These are phyloP conservation scores for Antitype chi DNA, from an alignment of 2,888 invertebrate genomes.

Conservation along the genomic window DNA sequence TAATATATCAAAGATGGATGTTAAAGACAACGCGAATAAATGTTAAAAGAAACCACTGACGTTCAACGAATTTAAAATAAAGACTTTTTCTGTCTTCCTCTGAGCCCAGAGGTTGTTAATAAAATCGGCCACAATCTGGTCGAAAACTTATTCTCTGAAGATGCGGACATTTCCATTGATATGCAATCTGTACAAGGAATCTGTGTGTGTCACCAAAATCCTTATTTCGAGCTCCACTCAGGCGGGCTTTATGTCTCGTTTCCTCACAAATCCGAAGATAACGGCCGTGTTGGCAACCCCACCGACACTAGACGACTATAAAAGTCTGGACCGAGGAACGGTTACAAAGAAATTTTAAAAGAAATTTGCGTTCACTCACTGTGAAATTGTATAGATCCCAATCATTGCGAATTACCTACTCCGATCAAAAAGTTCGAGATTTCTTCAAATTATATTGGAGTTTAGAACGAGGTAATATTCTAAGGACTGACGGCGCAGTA, in stretches of 20 bases:
- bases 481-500: slow-evolving; percentile 33
- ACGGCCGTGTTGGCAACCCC: slow-evolving; percentile 71
- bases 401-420: slow-evolving; percentile 70
- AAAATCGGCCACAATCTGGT: slow-evolving; percentile 41
- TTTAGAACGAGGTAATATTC: slow-evolving; percentile 52
- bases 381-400: slow-evolving; percentile 77
- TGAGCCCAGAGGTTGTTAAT: slow-evolving; percentile 37
- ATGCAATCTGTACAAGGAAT: slow-evolving; percentile 74
- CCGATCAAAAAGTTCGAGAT: slow-evolving; percentile 66
- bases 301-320: slow-evolving; percentile 69
- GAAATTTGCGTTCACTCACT: slow-evolving; percentile 75
- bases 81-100: slow-evolving; percentile 31
- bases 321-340: slow-evolving; percentile 73
- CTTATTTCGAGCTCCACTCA: slow-evolving; percentile 76
- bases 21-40: slow-evolving; percentile 17
- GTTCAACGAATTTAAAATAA: slow-evolving; percentile 42
- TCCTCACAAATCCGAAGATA: slow-evolving; percentile 82
- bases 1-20: slow-evolving; percentile 31
- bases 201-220: slow-evolving; percentile 75
- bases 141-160: slow-evolving; percentile 59
- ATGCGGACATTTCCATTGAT: slow-evolving; percentile 68
- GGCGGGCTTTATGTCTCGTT: slow-evolving; percentile 81
- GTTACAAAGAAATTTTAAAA: slow-evolving; percentile 70
- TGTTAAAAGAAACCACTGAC: slow-evolving; percentile 20
- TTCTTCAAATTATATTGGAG: slow-evolving; percentile 63